Conservation (phyloP, 2,797 vertebrate genomes). For the Danio aesculapii region DNA sequence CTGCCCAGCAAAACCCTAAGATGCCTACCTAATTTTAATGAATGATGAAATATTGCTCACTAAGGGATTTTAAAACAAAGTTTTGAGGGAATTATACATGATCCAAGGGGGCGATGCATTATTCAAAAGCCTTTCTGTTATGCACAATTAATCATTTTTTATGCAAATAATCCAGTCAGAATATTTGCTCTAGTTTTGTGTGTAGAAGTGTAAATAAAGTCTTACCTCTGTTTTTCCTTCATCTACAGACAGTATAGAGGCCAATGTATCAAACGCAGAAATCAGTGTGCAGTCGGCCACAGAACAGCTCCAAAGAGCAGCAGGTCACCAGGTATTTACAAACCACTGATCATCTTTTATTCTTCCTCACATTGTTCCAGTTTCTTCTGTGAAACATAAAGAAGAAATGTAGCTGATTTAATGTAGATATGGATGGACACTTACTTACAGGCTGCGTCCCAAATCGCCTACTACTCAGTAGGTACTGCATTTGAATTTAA, state of each 20-base stretch:
- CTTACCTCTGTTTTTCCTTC: background rate
- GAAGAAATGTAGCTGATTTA: background rate
- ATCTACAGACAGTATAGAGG: constrained; percentile 68
- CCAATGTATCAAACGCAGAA: constrained; percentile 56
- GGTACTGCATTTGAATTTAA: too few relatives aligned
- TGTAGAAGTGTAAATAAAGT: background rate
- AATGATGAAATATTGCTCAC: background rate
- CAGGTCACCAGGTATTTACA: constrained; percentile 88
- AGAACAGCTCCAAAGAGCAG: constrained; percentile 89
- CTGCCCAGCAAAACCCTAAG: background rate
- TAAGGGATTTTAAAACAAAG: background rate
- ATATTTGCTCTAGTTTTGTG: background rate
- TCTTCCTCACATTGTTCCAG: background rate
- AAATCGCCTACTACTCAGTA: too few relatives aligned
- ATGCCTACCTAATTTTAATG: background rate
- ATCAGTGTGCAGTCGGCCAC: constrained; percentile 85
- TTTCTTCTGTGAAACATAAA: background rate
- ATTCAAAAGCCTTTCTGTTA: background rate
- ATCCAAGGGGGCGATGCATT: constrained; percentile 9
- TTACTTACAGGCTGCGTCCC: too few relatives aligned
- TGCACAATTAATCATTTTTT: background rate
- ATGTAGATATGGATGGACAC: background rate
- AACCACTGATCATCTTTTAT: background rate
- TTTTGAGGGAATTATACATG: background rate
- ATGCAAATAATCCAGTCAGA: background rate